Conservation (phyloP, 2,888 invertebrate genomes). For the Drosophila anomalata region DNA sequence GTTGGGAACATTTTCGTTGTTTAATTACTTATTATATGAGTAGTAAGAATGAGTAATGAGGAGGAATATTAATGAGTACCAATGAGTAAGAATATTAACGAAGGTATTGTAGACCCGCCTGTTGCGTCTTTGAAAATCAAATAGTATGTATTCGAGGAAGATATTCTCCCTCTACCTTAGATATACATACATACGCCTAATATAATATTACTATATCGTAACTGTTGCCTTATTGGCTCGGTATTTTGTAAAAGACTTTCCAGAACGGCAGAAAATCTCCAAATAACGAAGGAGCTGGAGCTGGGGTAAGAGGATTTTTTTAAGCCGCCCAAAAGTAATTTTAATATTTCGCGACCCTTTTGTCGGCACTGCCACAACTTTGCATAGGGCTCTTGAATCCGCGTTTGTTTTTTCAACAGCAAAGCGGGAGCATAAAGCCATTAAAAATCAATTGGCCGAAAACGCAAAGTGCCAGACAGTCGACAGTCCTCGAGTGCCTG, state of each 20-base stretch:
- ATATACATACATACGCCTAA: too few species aligned
- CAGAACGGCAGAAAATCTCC: conserved; percentile 5
- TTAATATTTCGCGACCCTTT: conserved; percentile 47
- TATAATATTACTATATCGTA: too few species aligned
- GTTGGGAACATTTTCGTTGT: too few species aligned
- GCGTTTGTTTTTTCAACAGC: conserved; percentile 53
- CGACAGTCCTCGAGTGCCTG: conserved; percentile 6
- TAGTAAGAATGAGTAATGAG: too few species aligned
- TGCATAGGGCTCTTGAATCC: conserved; percentile 25
- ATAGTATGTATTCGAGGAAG: conserved; percentile 51
- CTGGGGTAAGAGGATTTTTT: conserved; percentile 34
- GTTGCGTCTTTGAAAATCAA: conserved; percentile 22
- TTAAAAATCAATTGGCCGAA: conserved; percentile 72
- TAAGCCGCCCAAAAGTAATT: conserved; percentile 42
- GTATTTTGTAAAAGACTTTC: conserved; percentile 32
- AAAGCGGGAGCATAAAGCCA: conserved; percentile 51
- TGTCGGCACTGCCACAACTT: conserved; percentile 8
- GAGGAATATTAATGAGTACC: too few species aligned
- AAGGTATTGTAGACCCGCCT: too few species aligned
- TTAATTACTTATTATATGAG: too few species aligned
- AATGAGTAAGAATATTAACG: too few species aligned
- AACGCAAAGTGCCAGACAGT: conserved; percentile 53
- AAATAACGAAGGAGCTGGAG: conserved; percentile 2
- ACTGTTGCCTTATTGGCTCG: conserved; percentile 14
- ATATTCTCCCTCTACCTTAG: background rate